Evolutionary conservation across 2,797 vertebrate genomes (phyloP).

Genomic region (Pitangus sulphuratus): DNA sequence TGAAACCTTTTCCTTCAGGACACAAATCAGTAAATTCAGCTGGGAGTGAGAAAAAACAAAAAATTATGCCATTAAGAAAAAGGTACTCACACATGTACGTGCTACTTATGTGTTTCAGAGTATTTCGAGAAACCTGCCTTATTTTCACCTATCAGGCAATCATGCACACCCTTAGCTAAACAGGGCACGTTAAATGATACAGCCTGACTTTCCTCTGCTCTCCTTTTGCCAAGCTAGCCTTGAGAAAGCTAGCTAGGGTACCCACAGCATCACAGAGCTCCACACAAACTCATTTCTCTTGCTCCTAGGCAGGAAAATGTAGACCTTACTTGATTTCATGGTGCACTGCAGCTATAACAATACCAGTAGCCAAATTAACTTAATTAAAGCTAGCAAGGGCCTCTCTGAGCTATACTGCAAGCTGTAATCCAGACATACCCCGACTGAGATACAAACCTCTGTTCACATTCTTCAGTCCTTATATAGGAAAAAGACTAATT

Average conservation of each 20-base stretch:
- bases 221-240: neutral
- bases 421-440: neutral
- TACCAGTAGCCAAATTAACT: slow-evolving; percentile 36
- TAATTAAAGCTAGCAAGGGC: slow-evolving; percentile 31
- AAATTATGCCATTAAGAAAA: neutral
- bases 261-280: neutral
- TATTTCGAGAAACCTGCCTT: neutral
- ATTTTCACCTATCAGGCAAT: neutral
- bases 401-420: neutral
- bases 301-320: neutral
- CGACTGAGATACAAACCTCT: neutral
- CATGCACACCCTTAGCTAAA: neutral
- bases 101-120: neutral
- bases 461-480: slow-evolving; percentile 3
- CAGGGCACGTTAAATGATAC: neutral
- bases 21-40: slow-evolving; percentile 93
- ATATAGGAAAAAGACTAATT: neutral
- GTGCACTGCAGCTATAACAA: neutral
- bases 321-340: neutral
- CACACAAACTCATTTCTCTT: neutral
- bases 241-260: neutral
- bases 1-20: slow-evolving; percentile 89
- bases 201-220: neutral
- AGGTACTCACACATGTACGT: neutral
- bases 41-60: slow-evolving; percentile 67